Conservation (phyloP, 2,888 invertebrate species). For the Tipula lateralis region DNA sequence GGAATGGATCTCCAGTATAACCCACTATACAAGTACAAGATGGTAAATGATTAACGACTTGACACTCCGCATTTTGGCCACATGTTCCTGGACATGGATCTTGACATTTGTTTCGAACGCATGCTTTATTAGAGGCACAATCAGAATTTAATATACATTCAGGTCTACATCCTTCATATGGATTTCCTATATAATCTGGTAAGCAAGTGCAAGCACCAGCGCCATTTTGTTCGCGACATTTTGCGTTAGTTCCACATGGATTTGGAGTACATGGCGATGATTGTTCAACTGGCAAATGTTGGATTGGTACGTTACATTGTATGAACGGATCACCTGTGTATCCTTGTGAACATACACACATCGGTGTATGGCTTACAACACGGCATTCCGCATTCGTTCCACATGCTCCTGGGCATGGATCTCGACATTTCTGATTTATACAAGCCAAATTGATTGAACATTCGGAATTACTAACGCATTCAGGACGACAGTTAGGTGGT, state of each 20-base stretch:
- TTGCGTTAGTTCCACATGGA: conserved; percentile 76
- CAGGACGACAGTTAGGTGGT: conserved; percentile 67
- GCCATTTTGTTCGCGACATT: conserved; percentile 60
- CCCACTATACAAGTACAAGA: conserved; percentile 63
- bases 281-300: conserved; percentile 44
- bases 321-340: conserved; percentile 47
- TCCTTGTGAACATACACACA: conserved; percentile 62
- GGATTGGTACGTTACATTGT: conserved; percentile 31
- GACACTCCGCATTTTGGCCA: conserved; percentile 67
- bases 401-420: conserved; percentile 70
- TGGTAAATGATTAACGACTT: conserved; percentile 67
- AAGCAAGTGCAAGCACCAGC: conserved; percentile 69
- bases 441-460: conserved; percentile 65
- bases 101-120: conserved; percentile 65
- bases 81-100: conserved; percentile 77
- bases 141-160: conserved; percentile 69
- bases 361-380: conserved; percentile 71
- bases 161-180: conserved; percentile 70
- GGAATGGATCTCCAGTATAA: conserved; percentile 72
- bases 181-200: conserved; percentile 68
- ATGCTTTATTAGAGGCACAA: conserved; percentile 65
- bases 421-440: conserved; percentile 66
- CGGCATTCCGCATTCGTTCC: conserved; percentile 67
- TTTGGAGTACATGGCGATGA: conserved; percentile 66
- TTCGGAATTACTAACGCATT: conserved; percentile 72